Base-by-base conservation (phyloP, 2,888 invertebrate genomes). In the Eristalinus sepulchralis region DNA sequence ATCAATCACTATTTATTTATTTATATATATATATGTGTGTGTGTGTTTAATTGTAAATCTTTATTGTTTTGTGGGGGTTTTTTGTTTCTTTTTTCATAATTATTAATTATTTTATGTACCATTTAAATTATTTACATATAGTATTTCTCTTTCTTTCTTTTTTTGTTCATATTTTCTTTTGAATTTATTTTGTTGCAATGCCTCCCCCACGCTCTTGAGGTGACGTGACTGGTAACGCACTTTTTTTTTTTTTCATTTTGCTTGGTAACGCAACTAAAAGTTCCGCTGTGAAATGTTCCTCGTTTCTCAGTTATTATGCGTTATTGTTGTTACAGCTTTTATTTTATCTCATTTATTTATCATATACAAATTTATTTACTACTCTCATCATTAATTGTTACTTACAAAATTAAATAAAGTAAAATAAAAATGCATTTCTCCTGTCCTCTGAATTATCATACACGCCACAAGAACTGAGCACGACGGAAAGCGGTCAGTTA, bases 371-470 rank as follows among this genome's bases (percentile, higher is more conserved):
- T 86, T 86, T 86, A 75, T 82, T 73, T 73, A 63, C 64, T 82
- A 66, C 60, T 64, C 34, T 13, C 36, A n/a, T 39, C 57, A 39
- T 76, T 71, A 83, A 83, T 75, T 83, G 83, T 87, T 87, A 87
- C 87, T 87, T 87, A 87, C 87, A 87, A 87, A 87, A 87, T 87
- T 87, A 87, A 87, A 87, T 76, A 83, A 86, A 62, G 66, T 82
- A 73, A 85, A 66, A 63, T 83, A 66, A 66, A 66, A 83, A 71
- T 57, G 47, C 20, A 72, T 75, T 79, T 75, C 70, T 71, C 67
- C 78, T 73, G 73, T 78, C 86, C 77, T 71, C 72, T 83, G 47
- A 57, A 60, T 80, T 83, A 83, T 83, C 80, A 71, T 80, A 80
- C 59, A 62, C 71, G 78, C 83, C 71, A 83, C 39, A 71, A 24